Conservation (phyloP, 2,888 invertebrate species). For the Teleogryllus oceanicus region DNA sequence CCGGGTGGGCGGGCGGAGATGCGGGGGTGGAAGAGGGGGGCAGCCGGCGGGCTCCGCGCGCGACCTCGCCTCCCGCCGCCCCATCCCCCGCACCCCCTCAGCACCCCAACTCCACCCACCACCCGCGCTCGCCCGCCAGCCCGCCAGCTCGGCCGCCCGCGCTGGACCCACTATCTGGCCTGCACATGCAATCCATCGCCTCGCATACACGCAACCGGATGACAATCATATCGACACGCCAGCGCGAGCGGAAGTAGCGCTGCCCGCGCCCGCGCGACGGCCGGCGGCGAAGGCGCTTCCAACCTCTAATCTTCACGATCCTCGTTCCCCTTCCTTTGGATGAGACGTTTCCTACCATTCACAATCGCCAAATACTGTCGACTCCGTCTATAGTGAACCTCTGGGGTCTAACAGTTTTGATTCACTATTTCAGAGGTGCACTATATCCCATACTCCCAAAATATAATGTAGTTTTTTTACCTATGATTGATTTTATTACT, state of each 20-base stretch:
- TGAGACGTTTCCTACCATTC: too few species aligned
- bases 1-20: background rate
- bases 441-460: too few species aligned
- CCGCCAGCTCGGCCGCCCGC: background rate
- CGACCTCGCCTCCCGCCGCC: background rate
- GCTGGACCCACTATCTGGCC: background rate
- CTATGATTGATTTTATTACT: too few species aligned
- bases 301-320: too few species aligned
- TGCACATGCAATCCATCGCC: background rate
- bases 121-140: background rate
- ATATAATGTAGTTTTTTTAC: too few species aligned
- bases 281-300: too few species aligned
- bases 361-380: too few species aligned
- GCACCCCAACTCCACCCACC: background rate
- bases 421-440: too few species aligned
- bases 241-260: background rate
- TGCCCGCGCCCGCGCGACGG: too few species aligned
- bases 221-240: slow-evolving; percentile 18
- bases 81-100: background rate
- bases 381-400: too few species aligned
- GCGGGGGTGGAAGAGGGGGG: background rate
- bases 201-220: slow-evolving; percentile 7
- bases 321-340: too few species aligned
- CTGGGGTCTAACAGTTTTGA: too few species aligned
- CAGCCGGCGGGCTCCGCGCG: background rate